Base-by-base conservation (phyloP, 2,888 invertebrate species). In the Trissolcus japonicus region DNA sequence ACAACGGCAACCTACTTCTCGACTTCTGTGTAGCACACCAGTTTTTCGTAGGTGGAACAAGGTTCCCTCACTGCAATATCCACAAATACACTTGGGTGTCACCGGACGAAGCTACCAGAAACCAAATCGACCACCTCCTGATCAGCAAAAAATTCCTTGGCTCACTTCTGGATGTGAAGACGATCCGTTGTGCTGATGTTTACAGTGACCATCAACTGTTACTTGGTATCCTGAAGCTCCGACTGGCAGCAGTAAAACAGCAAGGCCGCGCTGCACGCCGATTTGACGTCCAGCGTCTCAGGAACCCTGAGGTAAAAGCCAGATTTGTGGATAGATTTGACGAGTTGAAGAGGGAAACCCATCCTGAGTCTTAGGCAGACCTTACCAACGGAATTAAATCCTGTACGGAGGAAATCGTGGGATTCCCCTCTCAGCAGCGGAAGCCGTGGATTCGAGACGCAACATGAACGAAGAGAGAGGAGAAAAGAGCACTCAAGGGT, bases 391-490 rank as follows among this genome's bases (percentile, higher is more conserved):
- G 35, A 6, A 9, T n/a, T n/a, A 46, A 46, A n/a, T 46, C 46
- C 1, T 51, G 57, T 17, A 53, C 63, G 46, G 53, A 59, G 14
- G 50, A 62, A n/a, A 63, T 29, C 2, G 6, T 71, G 43, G 62
- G 57, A 14, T 63, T 14, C 9, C 53, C 13, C 25, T 16, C 50
- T 4, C 53, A 56, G 13, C 55, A 69, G 19, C 72, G 72, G 9
- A 72, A 65, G 54, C 65, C 72, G 0, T 63, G 65, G 72, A 72
- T 72, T 14, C 61, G 50, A 0, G 69, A 63, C 50, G 54, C 35
- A 29, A 72, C 59, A 1, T 72, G 72, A 35, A 54, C 1, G 6
- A 35, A 65, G 59, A 21, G 65, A 59, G n/a, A 41, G 43, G n/a
- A 56, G 63, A 16, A 72, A 46, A 7, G 43, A 4, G n/a, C n/a